These are phyloP conservation scores for Rhizomys pruinosus DNA, from an alignment of 2,113 vertebrate species.

Conservation along the genomic window DNA sequence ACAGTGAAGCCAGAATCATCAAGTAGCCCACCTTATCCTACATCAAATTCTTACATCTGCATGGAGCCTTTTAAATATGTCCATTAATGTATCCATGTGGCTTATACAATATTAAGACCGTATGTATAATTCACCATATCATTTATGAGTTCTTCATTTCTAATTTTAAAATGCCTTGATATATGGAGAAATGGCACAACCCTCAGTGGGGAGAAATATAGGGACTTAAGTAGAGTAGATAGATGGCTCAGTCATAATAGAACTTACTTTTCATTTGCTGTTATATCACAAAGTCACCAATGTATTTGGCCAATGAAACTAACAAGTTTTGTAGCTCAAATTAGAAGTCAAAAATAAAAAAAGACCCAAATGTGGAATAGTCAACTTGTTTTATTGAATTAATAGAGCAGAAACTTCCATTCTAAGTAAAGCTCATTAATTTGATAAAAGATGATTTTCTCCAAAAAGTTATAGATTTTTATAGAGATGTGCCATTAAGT, in stretches of 20 bases:
- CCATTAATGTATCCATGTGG: not conserved
- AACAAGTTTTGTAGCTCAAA: not conserved
- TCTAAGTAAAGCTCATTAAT: not conserved
- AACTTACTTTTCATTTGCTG: not conserved
- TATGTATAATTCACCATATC: not conserved
- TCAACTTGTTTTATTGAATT: not conserved
- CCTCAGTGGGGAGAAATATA: not conserved
- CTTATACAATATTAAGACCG: not conserved
- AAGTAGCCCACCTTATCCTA: not conserved
- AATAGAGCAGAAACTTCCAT: not conserved
- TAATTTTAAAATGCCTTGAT: not conserved
- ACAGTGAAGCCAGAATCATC: rapidly evolving
- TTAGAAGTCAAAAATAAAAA: not conserved
- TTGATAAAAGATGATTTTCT: not conserved
- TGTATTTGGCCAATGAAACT: not conserved
- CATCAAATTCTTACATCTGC: not conserved
- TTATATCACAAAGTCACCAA: not conserved
- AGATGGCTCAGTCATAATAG: not conserved
- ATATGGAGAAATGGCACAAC: not conserved
- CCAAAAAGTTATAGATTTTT: not conserved
- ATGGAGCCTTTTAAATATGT: not conserved
- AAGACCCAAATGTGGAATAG: not conserved
- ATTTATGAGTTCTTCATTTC: not conserved
- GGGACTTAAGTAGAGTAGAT: not conserved
- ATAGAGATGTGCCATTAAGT: not conserved